Conservation (phyloP, 1,140 invertebrate species). For the Stenopsyche tienmushanensis region DNA sequence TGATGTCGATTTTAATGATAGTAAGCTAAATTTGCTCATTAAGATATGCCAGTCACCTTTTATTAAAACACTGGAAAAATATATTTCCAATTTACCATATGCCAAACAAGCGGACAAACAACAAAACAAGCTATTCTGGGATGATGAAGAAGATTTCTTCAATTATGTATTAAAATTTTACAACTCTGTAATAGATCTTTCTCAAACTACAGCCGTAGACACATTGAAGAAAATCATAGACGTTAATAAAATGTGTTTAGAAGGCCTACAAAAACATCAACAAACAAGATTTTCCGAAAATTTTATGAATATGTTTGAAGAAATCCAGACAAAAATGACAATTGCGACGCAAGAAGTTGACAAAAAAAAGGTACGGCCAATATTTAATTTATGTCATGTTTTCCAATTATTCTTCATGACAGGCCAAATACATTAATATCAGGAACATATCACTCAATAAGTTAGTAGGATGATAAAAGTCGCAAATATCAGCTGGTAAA, state of each 20-base stretch:
- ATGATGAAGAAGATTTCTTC: conserved; percentile 6
- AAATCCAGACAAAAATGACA: no score
- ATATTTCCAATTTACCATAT: conserved; percentile 9
- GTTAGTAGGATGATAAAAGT: no score
- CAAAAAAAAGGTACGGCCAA: neutral
- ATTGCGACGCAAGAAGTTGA: neutral
- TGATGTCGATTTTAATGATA: no score
- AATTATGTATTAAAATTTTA: neutral
- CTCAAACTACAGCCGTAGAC: neutral
- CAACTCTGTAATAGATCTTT: neutral
- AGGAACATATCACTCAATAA: no score
- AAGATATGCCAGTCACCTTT: no score
- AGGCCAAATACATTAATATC: neutral
- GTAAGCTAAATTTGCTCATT: no score
- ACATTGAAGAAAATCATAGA: no score
- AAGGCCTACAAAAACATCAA: neutral
- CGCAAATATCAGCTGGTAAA: no score
- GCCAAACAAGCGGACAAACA: neutral
- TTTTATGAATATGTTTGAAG: neutral
- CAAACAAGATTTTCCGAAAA: neutral
- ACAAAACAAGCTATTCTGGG: conserved; percentile 3
- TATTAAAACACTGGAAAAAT: neutral
- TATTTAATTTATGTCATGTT: no score
- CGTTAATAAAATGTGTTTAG: neutral
- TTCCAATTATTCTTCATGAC: neutral